Evolutionary conservation across 2,888 invertebrate species (phyloP).

Genomic region (Cylloceria caligata): DNA sequence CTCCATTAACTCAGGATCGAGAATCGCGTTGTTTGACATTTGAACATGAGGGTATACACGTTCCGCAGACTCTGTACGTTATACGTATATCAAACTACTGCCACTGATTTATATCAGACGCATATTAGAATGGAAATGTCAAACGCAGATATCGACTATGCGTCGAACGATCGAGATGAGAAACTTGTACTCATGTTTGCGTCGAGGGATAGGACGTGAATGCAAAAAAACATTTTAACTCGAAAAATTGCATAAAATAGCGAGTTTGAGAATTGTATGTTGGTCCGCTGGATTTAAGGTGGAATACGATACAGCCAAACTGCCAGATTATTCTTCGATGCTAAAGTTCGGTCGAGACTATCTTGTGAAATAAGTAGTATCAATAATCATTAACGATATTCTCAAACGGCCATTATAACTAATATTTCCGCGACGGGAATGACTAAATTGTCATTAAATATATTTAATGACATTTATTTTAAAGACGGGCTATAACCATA

Average conservation of each 20-base stretch:
- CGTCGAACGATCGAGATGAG: conserved; percentile 48
- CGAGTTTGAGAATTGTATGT: conserved; percentile 57
- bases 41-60: conserved; percentile 25
- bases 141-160: conserved; percentile 72
- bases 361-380: neutral
- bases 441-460: neutral
- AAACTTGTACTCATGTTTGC: conserved; percentile 41
- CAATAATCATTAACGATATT: neutral
- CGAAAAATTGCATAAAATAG: conserved; percentile 33
- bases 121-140: conserved; percentile 77
- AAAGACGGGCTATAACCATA: too few species aligned
- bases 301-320: neutral
- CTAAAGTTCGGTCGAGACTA: neutral
- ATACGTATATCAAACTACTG: conserved; percentile 72
- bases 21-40: conserved; percentile 32
- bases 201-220: conserved; percentile 62
- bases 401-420: neutral
- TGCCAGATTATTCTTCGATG: neutral
- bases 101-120: conserved; percentile 63
- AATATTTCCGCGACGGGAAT: neutral
- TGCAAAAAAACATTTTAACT: conserved; percentile 53
- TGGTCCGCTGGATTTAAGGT: neutral
- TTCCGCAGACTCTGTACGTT: neutral
- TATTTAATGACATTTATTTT: too few species aligned
- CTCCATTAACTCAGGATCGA: conserved; percentile 22